phyloP scores from a whole-genome alignment of 2,113 vertebrate species.

The Hucho hucho region DNA sequence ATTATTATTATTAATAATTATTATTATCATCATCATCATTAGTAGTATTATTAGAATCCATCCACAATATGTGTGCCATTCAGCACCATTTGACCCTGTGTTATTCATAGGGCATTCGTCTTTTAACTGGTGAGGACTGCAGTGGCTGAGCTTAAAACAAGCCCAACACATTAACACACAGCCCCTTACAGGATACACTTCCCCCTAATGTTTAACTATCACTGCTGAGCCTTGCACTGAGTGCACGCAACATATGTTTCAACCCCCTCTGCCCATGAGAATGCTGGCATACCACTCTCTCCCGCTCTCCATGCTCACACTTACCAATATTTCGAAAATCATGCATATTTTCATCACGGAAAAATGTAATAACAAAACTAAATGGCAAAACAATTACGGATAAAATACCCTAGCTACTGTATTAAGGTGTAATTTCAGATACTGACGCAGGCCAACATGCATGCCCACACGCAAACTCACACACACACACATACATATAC shows the following conservation, averaged over 20 bases:
- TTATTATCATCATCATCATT: constrained; percentile 23
- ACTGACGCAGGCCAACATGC: too few species aligned
- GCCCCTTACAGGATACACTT: constrained; percentile 61
- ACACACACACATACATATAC: not conserved
- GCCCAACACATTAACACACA: constrained; percentile 65
- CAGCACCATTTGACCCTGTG: not conserved
- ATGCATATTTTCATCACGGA: constrained; percentile 17
- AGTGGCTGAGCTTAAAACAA: constrained; percentile 63
- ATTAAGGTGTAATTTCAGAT: too few species aligned
- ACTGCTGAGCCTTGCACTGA: constrained; percentile 54
- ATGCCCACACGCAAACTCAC: too few species aligned
- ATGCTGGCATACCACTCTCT: constrained; percentile 48
- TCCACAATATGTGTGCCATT: not conserved
- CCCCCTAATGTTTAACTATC: constrained; percentile 61
- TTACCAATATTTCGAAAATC: constrained; percentile 35
- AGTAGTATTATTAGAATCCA: constrained; percentile 26
- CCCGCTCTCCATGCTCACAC: constrained; percentile 53
- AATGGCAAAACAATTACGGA: not conserved
- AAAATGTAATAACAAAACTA: not conserved
- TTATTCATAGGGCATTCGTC: not conserved
- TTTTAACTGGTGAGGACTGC: constrained; percentile 19
- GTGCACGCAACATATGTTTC: constrained; percentile 63
- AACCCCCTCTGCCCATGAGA: constrained; percentile 41
- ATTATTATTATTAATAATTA: constrained; percentile 21
- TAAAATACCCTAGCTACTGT: not conserved